These are phyloP conservation scores for Etheostoma nigrum DNA, from an alignment of 2,797 vertebrate genomes.

Conservation along the genomic window DNA sequence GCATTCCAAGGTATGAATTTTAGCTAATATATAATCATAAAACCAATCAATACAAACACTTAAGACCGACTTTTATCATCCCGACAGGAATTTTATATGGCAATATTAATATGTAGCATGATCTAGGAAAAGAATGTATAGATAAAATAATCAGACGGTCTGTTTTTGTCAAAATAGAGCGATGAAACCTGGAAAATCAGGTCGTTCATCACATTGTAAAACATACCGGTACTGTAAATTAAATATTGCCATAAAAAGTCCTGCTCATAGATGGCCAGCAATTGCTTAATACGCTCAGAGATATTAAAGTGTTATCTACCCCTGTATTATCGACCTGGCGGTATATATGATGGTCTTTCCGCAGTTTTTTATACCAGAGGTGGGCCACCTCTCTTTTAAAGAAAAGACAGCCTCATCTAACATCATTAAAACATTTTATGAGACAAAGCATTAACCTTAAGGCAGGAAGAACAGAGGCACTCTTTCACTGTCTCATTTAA, in stretches of 20 bases:
- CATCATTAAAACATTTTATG: constrained; percentile 8
- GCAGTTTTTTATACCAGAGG: neutral
- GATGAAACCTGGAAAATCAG: neutral
- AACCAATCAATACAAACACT: neutral
- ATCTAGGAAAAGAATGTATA: neutral
- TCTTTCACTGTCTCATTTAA: constrained; percentile 8
- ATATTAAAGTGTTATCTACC: neutral
- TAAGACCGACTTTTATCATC: neutral
- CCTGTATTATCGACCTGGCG: neutral
- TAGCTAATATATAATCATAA: neutral
- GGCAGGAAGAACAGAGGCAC: neutral
- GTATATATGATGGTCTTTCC: neutral
- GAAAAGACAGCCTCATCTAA: neutral
- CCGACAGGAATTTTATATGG: neutral
- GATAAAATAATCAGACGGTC: too few relatives aligned
- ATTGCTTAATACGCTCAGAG: neutral
- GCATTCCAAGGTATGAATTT: neutral
- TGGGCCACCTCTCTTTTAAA: neutral
- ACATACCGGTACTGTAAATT: neutral
- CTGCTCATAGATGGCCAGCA: neutral
- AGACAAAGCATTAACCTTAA: constrained; percentile 28
- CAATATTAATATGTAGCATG: neutral
- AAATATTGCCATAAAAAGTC: neutral
- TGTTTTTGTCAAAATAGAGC: too few relatives aligned
- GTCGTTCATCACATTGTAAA: neutral